Conservation (phyloP, 2,797 vertebrate species). For the Fistularia commersonii region DNA sequence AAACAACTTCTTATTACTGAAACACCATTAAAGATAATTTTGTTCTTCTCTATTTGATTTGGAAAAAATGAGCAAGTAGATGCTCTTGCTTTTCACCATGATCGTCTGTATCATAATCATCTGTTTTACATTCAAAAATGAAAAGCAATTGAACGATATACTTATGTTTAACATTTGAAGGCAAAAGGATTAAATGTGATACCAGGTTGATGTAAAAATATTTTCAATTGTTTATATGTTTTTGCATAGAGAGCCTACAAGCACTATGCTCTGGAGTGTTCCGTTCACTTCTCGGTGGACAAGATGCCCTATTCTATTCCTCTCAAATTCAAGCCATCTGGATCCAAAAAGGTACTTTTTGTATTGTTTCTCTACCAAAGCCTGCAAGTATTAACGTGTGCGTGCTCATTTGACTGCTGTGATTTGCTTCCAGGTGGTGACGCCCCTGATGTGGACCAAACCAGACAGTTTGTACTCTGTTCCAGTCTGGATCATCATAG, state of each 20-base stretch:
- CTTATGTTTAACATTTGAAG: no score
- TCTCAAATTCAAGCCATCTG: constrained; percentile 71
- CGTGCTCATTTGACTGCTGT: constrained; percentile 2
- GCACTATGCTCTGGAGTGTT: constrained; percentile 79
- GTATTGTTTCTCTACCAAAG: neutral
- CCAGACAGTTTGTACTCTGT: constrained; percentile 77
- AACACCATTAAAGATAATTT: no score
- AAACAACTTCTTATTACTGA: no score
- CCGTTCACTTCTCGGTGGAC: constrained; percentile 77
- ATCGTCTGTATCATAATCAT: no score
- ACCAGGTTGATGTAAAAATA: no score
- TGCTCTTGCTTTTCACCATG: no score
- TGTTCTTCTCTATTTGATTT: no score
- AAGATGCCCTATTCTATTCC: constrained; percentile 84
- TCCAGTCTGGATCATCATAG: constrained; percentile 89
- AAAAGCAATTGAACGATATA: no score
- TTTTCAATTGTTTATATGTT: neutral
- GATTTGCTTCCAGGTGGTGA: constrained; percentile 70
- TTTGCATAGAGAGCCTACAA: constrained; percentile 73
- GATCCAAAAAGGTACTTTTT: constrained; percentile 74
- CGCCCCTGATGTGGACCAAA: constrained; percentile 80
- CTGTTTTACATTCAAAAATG: no score
- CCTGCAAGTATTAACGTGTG: neutral
- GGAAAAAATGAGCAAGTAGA: no score
- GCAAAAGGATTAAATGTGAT: neutral